These are phyloP conservation scores for Ranitomeya imitator DNA, from an alignment of 2,113 vertebrate genomes.

Conservation along the genomic window DNA sequence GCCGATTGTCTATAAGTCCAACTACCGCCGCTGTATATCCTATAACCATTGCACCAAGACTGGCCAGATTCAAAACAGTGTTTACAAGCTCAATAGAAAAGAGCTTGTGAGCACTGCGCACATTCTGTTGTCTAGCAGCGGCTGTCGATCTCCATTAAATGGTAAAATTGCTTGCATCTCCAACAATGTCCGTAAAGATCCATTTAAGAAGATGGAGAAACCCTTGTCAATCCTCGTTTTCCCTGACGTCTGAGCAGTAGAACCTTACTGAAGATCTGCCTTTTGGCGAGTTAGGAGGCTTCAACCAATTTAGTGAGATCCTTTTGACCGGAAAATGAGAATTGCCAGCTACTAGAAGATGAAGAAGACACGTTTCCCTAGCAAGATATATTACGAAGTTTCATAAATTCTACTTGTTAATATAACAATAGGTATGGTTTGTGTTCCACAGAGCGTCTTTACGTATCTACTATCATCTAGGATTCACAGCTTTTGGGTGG, in stretches of 20 bases:
- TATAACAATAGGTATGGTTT: not conserved
- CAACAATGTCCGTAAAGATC: too few species aligned
- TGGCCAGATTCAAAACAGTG: too few species aligned
- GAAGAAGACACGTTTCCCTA: not conserved
- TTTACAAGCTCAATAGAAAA: too few species aligned
- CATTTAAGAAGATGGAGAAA: too few species aligned
- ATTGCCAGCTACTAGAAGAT: not conserved
- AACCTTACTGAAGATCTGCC: not conserved
- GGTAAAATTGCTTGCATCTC: too few species aligned
- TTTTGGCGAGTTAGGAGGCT: not conserved
- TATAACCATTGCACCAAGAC: too few species aligned
- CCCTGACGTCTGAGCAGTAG: not conserved
- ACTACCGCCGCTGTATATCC: too few species aligned
- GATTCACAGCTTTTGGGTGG: constrained; percentile 3
- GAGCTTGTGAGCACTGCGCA: too few species aligned
- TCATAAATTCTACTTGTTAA: not conserved
- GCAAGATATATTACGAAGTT: not conserved
- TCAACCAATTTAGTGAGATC: not conserved
- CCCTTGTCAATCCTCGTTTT: not conserved
- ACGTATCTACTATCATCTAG: not conserved
- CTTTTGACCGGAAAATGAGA: not conserved
- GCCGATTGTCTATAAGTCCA: too few species aligned
- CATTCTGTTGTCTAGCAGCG: too few species aligned
- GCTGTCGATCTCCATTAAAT: too few species aligned
- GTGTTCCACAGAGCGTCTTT: not conserved